Percentiles rank a stretch among this genome's conserved stretches.
Evolutionary conservation across 2,797 vertebrate genomes (phyloP).

Genomic region (Jordanella pulchra): DNA sequence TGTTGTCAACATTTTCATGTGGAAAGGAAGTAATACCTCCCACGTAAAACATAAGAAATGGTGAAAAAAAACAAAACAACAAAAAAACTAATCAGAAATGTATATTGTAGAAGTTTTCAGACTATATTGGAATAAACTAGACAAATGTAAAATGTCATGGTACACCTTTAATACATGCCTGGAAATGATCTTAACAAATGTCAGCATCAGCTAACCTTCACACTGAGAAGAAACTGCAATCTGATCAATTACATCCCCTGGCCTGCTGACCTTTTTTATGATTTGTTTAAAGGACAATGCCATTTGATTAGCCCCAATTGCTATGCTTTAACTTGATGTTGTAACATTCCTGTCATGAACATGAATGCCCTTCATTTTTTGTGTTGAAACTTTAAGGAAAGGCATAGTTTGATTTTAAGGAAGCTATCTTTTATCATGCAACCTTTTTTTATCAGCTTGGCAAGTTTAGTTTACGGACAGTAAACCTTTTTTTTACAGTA

Average conservation of each 20-base stretch:
- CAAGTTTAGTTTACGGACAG: not conserved
- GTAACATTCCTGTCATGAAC: constrained; percentile 7
- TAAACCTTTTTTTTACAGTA: not conserved
- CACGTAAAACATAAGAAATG: not conserved
- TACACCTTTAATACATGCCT: constrained; percentile 48
- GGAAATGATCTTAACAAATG: constrained; percentile 73
- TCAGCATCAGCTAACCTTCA: constrained; percentile 69
- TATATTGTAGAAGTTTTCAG: constrained; percentile 24
- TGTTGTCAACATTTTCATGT: not conserved
- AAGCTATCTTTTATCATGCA: constrained; percentile 11
- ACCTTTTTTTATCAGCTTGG: not conserved
- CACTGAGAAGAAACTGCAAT: constrained; percentile 51
- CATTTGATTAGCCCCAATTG: constrained; percentile 64
- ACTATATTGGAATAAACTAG: constrained; percentile 18
- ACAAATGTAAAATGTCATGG: constrained; percentile 64
- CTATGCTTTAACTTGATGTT: constrained; percentile 37
- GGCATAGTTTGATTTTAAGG: constrained; percentile 5
- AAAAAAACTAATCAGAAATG: not conserved
- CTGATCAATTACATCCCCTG: constrained; percentile 66
- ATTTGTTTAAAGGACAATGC: constrained; percentile 62
- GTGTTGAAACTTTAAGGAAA: constrained; percentile 11
- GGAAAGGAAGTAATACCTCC: not conserved
- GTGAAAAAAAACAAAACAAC: not conserved
- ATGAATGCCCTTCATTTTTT: constrained; percentile 9
- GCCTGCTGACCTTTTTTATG: constrained; percentile 60